Conservation (phyloP, 1,140 invertebrate species). For the Phenacoccus solenopsis region DNA sequence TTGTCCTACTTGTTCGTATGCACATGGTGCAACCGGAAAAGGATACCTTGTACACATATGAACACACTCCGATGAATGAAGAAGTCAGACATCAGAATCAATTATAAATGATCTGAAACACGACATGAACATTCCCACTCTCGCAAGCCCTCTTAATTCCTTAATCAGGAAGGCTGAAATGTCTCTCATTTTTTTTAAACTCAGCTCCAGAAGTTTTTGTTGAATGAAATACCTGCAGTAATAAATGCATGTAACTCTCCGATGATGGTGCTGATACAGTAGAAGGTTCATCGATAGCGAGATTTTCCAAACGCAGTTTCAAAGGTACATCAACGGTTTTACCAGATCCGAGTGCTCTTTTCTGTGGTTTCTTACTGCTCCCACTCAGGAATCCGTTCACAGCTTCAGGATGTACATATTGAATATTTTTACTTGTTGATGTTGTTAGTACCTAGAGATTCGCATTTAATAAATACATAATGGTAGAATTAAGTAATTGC, state of each 20-base stretch:
- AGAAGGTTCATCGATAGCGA: conserved; percentile 42
- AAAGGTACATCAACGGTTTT: conserved; percentile 52
- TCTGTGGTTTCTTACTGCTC: neutral
- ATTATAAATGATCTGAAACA: too few species aligned
- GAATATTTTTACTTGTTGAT: conserved; percentile 32
- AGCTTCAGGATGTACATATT: conserved; percentile 35
- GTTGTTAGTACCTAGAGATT: conserved; percentile 28
- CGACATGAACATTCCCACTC: too few species aligned
- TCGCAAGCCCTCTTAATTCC: too few species aligned
- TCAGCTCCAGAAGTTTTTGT: too few species aligned
- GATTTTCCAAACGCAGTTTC: conserved; percentile 57
- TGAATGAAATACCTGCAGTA: conserved; percentile 41
- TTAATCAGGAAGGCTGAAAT: too few species aligned
- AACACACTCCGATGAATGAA: too few species aligned
- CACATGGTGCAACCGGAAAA: too few species aligned
- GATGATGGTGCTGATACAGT: conserved; percentile 38
- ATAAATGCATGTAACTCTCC: conserved; percentile 55
- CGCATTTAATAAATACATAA: neutral
- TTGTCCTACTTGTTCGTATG: too few species aligned
- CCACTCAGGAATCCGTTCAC: conserved; percentile 10
- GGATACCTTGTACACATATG: too few species aligned
- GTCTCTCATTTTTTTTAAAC: too few species aligned
- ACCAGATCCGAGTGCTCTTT: neutral
- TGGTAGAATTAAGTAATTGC: neutral
- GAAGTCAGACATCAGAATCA: too few species aligned